Base-by-base conservation (phyloP, 2,888 invertebrate genomes). In the Syrista parreyssii region DNA sequence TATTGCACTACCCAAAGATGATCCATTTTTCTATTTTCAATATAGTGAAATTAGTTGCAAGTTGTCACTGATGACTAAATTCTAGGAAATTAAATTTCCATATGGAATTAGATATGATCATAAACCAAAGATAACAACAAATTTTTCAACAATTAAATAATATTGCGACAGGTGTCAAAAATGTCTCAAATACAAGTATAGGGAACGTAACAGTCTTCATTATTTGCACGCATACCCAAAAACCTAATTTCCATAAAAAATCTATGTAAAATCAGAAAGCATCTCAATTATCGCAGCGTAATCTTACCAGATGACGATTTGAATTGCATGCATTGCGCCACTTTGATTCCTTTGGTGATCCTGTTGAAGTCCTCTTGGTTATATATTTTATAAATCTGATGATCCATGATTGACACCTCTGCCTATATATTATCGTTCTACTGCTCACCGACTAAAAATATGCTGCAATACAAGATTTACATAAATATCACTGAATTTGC, bases 271-370 rank as follows among this genome's bases (percentile, higher is more conserved):
- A 32, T 55, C 2, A 30, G 34, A 35, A 31, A 75, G 68, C 77
- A 36, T 32, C n/a, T 78, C 33, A 3, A 33, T n/a, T 32, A 32
- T 33, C 35, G 55, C 11, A 23, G 30, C 31, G 34, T 34, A 15
- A 77, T 84, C 92, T 92, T 89, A 93, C 94, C 93, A 80, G 92
- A 92, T 15, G 93, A 86, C 12, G 89, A 92, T 83, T 93, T 93
- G 1, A 93, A 92, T 74, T 94, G 92, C 94, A 94, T 94, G 82
- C 94, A 94, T 84, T 94, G 92, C 78, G 94, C 93, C 74, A 94
- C 93, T 89, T 92, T 92, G 72, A 94, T 90, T 72, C 93, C 94
- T 80, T 91, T 92, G 11, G 93, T 89, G 55, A 94, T 89, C 82
- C 91, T 92, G 77, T 92, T 92, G 84, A 93, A 93, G 68, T 92